Evolutionary conservation across 2,888 invertebrate genomes (phyloP).

Genomic region (Calephelis perditalis): DNA sequence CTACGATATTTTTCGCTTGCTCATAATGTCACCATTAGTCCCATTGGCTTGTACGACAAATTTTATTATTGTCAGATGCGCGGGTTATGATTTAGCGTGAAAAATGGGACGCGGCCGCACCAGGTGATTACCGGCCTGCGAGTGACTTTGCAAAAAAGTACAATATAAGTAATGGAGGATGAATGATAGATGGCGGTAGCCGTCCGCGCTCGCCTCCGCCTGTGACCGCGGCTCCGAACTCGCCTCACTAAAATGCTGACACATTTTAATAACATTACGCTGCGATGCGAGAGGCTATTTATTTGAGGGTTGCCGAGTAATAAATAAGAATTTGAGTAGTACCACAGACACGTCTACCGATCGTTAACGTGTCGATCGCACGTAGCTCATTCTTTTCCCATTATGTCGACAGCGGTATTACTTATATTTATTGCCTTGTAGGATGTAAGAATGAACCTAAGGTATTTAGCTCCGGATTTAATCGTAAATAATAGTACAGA

Average conservation of each 20-base stretch:
- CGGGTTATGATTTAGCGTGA: constrained; percentile 76
- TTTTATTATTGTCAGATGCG: constrained; percentile 75
- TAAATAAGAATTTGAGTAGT: constrained; percentile 71
- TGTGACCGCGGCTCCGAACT: constrained; percentile 43
- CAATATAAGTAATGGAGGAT: constrained; percentile 79
- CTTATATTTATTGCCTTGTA: constrained; percentile 32
- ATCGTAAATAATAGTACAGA: too few relatives aligned
- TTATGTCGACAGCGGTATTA: constrained; percentile 40
- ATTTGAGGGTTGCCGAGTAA: constrained; percentile 65
- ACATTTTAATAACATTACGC: constrained; percentile 77
- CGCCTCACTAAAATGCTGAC: constrained; percentile 69
- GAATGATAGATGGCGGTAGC: constrained; percentile 72
- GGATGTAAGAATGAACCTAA: not conserved
- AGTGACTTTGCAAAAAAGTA: constrained; percentile 77
- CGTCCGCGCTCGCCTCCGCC: constrained; percentile 44
- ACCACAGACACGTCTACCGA: constrained; percentile 57
- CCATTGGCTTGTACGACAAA: constrained; percentile 75
- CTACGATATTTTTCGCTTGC: constrained; percentile 46
- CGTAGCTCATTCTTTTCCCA: constrained; percentile 60
- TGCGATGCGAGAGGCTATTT: constrained; percentile 70
- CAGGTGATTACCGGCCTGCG: constrained; percentile 77
- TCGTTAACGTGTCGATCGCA: constrained; percentile 62
- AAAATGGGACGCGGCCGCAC: constrained; percentile 73
- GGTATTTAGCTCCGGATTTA: too few relatives aligned
- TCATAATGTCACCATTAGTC: constrained; percentile 69